These are phyloP conservation scores for Odontesthes bonariensis DNA, from an alignment of 2,113 vertebrate genomes.

Conservation along the genomic window DNA sequence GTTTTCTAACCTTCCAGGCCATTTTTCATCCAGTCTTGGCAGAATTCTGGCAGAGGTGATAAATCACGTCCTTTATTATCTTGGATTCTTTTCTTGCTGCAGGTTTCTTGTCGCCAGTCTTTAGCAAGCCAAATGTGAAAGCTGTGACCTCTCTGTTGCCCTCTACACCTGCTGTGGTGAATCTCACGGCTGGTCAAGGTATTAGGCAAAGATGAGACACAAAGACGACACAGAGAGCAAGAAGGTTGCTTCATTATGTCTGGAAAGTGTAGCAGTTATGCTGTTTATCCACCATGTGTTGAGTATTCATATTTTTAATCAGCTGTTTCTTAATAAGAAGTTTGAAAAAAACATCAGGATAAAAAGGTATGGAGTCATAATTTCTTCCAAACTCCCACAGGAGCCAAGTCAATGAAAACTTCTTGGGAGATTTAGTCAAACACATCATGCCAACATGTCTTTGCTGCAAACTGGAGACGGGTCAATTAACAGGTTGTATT, in stretches of 20 bases:
- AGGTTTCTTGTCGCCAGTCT: conserved; percentile 82
- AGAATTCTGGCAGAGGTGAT: conserved; percentile 78
- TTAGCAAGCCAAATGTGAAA: conserved; percentile 85
- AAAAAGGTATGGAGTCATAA: too few relatives aligned
- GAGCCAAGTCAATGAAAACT: too few relatives aligned
- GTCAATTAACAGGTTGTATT: not conserved
- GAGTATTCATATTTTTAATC: not conserved
- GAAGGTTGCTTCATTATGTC: not conserved
- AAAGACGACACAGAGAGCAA: conserved; percentile 27
- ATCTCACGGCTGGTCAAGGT: conserved; percentile 61
- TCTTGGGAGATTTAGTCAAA: not conserved
- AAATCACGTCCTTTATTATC: conserved; percentile 81
- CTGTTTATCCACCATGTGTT: not conserved
- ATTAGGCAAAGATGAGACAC: conserved; percentile 44
- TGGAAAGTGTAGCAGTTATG: not conserved
- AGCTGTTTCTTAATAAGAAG: not conserved
- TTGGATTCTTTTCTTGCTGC: conserved; percentile 77
- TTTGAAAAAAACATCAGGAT: not conserved
- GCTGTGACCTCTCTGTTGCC: conserved; percentile 70
- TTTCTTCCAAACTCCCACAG: too few relatives aligned
- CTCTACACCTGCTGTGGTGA: conserved; percentile 80
- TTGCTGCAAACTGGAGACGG: not conserved
- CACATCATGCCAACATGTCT: not conserved
- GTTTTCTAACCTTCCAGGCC: conserved; percentile 67
- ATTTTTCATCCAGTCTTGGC: conserved; percentile 77